Evolutionary conservation across 2,888 invertebrate genomes (phyloP), one percentile per base, ranked within the genome.

Genomic region (Agriopis marginaria): DNA sequence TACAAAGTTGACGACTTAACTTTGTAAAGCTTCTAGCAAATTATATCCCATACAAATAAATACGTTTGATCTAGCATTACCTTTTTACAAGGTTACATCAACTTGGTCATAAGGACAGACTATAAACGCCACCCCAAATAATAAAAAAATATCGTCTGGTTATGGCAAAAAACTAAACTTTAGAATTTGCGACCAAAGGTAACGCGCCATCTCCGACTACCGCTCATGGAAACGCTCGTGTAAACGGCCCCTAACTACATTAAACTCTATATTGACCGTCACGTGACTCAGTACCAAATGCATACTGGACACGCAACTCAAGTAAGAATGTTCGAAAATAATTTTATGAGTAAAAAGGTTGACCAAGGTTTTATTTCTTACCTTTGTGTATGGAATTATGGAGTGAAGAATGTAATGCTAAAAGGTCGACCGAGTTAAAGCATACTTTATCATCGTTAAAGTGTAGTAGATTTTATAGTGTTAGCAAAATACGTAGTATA

Each of bases 281-380:
- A 59, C 70, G 66, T 70, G 70, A 70, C 66, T 40, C 8, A 51
- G 54, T 56, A 65, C 70, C 58, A 50, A 63, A 70, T 66, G 70
- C 63, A 70, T 23, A 55, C 47, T 58, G 10, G 17, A 55, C 70
- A 70, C 70, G 70, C 70, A 59, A 70, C 51, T 51, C 55, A 47
- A 10, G 59, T 66, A 62, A 70, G 70, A 70, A 70, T 63, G 66
- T 59, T 54, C 53, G 50, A 51, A 56, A 70, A 66, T 66, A 66
- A 59, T 66, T 59, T 63, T 70, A 66, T 63, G 66, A 66, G 54
- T 55, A 63, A 64, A 47, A 42, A n/a, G 39, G 47, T 62, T 66
- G 68, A 53, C 63, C 60, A 39, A 42, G 39, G 32, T 14, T 45
- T 65, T 61, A 51, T 62, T 65, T 56, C 45, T 60, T 44, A 11